phyloP scores from a whole-genome alignment of 1,140 invertebrate species.

The Gonioctena quinquepunctata region DNA sequence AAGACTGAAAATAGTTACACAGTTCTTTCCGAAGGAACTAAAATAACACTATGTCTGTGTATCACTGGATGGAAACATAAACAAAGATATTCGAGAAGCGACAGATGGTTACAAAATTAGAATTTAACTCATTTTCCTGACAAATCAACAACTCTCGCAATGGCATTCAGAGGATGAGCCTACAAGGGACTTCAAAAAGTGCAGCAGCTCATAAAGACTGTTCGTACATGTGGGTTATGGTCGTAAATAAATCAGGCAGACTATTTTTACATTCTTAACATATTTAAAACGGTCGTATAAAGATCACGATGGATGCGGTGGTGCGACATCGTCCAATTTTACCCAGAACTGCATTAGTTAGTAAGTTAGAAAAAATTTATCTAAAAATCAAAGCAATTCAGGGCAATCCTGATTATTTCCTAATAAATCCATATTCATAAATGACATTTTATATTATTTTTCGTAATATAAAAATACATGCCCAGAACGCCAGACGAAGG shows the following conservation, averaged over 20 bases:
- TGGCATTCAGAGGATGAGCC: not conserved
- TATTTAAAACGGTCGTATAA: not conserved
- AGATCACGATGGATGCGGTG: not conserved
- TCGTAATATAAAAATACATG: no score
- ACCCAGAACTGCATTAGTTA: no score
- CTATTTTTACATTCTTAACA: not conserved
- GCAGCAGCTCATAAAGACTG: not conserved
- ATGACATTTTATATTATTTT: no score
- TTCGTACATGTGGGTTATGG: not conserved
- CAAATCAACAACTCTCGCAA: not conserved
- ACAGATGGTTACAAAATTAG: not conserved
- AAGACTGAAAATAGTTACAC: no score
- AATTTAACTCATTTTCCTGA: not conserved
- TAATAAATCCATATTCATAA: no score
- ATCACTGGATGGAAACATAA: not conserved
- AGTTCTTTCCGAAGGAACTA: no score
- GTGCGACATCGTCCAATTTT: not conserved
- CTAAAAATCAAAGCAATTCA: no score
- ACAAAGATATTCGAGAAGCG: not conserved
- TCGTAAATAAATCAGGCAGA: not conserved
- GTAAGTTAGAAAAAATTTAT: no score
- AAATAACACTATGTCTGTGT: no score
- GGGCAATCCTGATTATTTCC: no score
- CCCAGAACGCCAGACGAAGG: no score
- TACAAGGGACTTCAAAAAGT: not conserved